A percentile compares a stretch with the other conserved stretches of the same genome.
phyloP scores from a whole-genome alignment of 2,113 vertebrate species.

The Jaculus jaculus region DNA sequence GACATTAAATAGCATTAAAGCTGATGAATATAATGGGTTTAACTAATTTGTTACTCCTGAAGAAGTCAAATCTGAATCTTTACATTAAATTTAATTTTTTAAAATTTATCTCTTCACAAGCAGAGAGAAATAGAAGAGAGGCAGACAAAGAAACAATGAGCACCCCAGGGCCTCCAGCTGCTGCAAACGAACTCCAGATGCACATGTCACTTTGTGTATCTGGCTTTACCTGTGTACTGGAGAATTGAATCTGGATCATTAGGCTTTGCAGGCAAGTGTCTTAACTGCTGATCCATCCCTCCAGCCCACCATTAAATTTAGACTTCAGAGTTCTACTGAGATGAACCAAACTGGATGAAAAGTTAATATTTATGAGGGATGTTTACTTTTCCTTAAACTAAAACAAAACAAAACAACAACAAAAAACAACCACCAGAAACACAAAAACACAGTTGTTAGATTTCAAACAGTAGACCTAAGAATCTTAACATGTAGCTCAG shows the following conservation, averaged over 20 bases:
- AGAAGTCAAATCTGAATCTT: slow-evolving; percentile 6
- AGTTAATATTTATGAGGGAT: not conserved
- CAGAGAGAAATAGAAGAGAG: no score
- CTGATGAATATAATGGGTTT: not conserved
- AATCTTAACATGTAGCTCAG: not conserved
- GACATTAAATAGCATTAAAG: not conserved
- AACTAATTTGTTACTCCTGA: slow-evolving; percentile 26
- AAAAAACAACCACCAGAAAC: no score
- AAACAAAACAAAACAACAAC: not conserved
- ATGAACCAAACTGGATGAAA: not conserved
- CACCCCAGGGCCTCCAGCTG: no score
- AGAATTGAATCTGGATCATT: no score
- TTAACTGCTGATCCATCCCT: no score
- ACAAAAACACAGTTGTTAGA: not conserved
- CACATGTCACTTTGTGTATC: no score
- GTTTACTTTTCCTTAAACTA: not conserved
- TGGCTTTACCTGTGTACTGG: no score
- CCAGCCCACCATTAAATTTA: no score
- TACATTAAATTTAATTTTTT: slow-evolving; percentile 45
- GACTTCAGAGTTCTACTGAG: not conserved
- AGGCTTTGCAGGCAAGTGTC: no score
- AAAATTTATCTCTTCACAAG: no score
- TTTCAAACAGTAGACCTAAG: not conserved
- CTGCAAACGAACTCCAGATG: no score
- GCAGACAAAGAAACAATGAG: no score